Evolutionary conservation across 2,113 vertebrate species (phyloP), one percentile per base, ranked within the genome.

Genomic region (Periophthalmodon schlosseri): DNA sequence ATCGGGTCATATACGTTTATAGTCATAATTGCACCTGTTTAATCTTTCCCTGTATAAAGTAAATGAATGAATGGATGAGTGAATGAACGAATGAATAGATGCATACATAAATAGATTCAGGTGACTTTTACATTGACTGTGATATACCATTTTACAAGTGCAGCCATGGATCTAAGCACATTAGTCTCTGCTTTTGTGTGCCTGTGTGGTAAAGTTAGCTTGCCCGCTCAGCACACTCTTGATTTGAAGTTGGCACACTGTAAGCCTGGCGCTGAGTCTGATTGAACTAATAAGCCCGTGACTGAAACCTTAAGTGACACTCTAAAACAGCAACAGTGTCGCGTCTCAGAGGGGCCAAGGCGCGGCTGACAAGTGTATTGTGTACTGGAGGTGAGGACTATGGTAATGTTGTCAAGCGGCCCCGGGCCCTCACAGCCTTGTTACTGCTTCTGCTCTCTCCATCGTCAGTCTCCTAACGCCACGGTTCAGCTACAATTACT

Each of bases 371-470:
- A 86, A 56, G 60, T 73, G 86, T 76, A 84, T 86, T 89, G 89
- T 85, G 84, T 83, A 83, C 77, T 36, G 34, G 80, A 82, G 82
- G 86, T 87, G 91, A 88, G 81, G 79, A 87, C 87, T 89, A 85
- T 90, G 91, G 78, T 90, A 88, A 89, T 89, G 89, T 88, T 89
- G 89, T 90, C 88, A 88, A 83, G 34, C 74, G 84, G 75, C 84
- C 93, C 89, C 28, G 70, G 87, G 90, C 91, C 91, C 86, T 80
- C 64, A 78, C 88, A 60, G 80, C 83, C 92, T 94, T 84, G 87
- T 93, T 93, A 93, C 91, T 68, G 78, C 89, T 87, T 88, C 83
- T 89, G 90, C 89, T 77, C 70, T 83, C 85, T 74, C 91, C 90
- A 44, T 44, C 39, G 92, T 91, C 92, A 94, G 87, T 93, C 88